phyloP scores from a whole-genome alignment of 2,888 invertebrate genomes.

The Micoletzkya japonica region DNA sequence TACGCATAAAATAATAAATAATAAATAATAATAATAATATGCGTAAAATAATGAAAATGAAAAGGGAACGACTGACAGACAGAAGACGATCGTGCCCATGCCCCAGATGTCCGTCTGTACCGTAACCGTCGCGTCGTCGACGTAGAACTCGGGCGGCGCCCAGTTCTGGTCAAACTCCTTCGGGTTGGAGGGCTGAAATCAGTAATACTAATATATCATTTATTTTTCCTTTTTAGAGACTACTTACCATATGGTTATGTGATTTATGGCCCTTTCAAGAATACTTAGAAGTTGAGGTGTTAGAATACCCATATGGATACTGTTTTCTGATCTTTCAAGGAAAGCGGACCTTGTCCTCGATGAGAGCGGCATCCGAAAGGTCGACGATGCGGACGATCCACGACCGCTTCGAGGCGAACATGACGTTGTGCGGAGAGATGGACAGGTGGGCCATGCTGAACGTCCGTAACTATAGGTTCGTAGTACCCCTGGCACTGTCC shows the following conservation, averaged over 20 bases:
- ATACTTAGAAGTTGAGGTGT: too few species aligned
- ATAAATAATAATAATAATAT: not conserved
- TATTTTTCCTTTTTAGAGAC: too few species aligned
- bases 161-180: constrained; percentile 51
- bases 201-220: not conserved
- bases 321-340: not conserved
- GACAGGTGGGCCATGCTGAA: constrained; percentile 78
- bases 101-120: constrained; percentile 91
- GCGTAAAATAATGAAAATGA: not conserved
- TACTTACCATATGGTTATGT: too few species aligned
- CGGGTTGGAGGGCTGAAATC: constrained; percentile 34
- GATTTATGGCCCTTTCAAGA: too few species aligned
- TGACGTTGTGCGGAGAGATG: constrained; percentile 90
- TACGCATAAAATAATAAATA: constrained; percentile 2
- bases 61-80: constrained; percentile 71
- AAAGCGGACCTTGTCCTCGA: constrained; percentile 64
- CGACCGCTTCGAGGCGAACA: constrained; percentile 80
- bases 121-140: constrained; percentile 77
- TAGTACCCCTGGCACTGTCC: too few species aligned
- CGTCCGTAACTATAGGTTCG: too few species aligned
- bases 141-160: constrained; percentile 57
- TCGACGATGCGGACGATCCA: constrained; percentile 82
- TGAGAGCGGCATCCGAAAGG: constrained; percentile 83
- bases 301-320: too few species aligned
- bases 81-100: constrained; percentile 86